Conservation (phyloP, 2,888 invertebrate species). For the Helobdella robusta region DNA sequence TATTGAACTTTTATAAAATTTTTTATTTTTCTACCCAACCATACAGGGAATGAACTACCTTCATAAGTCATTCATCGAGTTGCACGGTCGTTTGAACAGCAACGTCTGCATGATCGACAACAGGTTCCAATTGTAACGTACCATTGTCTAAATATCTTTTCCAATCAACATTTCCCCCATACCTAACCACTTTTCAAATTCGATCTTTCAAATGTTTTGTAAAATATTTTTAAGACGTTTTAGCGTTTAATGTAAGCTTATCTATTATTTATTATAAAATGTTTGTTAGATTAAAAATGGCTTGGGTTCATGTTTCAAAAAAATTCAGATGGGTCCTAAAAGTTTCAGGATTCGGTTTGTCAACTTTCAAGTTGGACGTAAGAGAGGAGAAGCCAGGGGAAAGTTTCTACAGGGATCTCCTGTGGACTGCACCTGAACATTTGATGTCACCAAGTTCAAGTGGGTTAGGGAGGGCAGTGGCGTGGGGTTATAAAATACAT, state of each 20-base stretch:
- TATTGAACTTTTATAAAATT: no score
- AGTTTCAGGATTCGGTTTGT: slow-evolving; percentile 10
- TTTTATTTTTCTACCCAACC: not conserved
- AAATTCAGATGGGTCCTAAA: slow-evolving; percentile 22
- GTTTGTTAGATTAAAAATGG: no score
- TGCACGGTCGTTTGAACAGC: slow-evolving; percentile 14
- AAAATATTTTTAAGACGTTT: no score
- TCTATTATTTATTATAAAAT: no score
- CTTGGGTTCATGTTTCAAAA: no score
- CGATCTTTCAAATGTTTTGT: no score
- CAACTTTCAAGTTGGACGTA: not conserved
- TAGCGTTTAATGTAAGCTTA: no score
- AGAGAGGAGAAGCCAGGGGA: not conserved
- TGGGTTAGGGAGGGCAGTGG: no score
- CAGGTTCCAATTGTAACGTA: not conserved
- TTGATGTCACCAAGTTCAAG: not conserved
- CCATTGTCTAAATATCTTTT: no score
- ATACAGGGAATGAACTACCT: slow-evolving; percentile 20
- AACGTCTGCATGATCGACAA: slow-evolving; percentile 18
- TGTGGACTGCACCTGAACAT: slow-evolving; percentile 23
- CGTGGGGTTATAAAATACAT: no score
- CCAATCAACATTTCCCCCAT: no score
- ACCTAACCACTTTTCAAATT: no score
- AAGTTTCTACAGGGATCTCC: slow-evolving; percentile 4
- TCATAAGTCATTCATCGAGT: slow-evolving; percentile 6